phyloP scores from a whole-genome alignment of 1,140 invertebrate genomes.

The Delia radicum region DNA sequence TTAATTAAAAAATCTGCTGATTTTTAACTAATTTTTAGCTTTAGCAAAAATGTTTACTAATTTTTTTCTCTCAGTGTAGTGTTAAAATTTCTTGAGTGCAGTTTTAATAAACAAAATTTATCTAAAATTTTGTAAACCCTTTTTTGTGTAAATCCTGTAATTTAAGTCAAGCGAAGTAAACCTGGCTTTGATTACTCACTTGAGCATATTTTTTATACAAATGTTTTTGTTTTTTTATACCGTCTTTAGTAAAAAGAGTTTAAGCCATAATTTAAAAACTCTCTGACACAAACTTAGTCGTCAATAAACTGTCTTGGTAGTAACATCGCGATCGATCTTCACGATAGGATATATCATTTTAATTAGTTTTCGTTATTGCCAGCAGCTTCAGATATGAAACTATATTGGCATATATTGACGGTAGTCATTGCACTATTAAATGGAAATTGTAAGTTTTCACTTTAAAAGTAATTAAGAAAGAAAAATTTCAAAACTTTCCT shows the following conservation, averaged over 20 bases:
- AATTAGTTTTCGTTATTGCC: not conserved
- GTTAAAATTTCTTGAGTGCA: no score
- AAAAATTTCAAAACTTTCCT: not conserved
- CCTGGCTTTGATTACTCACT: no score
- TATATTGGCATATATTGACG: not conserved
- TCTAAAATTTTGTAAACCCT: no score
- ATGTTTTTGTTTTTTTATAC: no score
- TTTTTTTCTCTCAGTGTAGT: no score
- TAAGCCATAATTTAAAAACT: not conserved
- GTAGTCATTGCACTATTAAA: not conserved
- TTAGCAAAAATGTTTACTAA: no score
- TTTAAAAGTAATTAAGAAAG: not conserved
- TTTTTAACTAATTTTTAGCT: no score
- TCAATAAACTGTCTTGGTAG: not conserved
- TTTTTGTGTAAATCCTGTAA: no score
- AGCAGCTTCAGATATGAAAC: not conserved
- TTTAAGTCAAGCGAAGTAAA: no score
- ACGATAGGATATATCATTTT: not conserved
- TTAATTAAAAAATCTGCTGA: no score
- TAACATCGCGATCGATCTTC: not conserved
- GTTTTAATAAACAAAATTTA: no score
- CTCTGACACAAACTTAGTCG: not conserved
- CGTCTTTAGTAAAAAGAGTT: not conserved
- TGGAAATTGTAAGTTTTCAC: slow-evolving; percentile 11
- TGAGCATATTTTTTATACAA: no score